phyloP scores from a whole-genome alignment of 1,140 invertebrate species.

The Drosophila ficusphila region DNA sequence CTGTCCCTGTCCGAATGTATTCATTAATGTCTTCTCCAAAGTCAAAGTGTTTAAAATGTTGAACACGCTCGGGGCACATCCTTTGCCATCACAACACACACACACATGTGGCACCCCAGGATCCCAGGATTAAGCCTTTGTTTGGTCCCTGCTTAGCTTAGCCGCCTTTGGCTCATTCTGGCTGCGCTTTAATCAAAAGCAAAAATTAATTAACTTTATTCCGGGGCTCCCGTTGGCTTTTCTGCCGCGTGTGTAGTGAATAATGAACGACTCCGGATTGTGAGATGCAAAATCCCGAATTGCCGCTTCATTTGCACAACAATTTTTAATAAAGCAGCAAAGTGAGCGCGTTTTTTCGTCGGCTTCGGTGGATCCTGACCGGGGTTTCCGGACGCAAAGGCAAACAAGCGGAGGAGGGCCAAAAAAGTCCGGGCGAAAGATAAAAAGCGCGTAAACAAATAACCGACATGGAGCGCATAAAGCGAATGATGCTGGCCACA shows the following conservation, averaged over 20 bases:
- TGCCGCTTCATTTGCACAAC: constrained; percentile 74
- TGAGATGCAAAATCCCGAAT: constrained; percentile 55
- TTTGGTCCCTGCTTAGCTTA: constrained; percentile 17
- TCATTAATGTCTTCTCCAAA: constrained; percentile 76
- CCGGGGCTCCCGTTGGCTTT: background rate
- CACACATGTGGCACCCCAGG: constrained; percentile 14
- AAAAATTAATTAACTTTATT: constrained; percentile 75
- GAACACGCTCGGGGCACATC: constrained; percentile 58
- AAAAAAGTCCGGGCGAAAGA: constrained; percentile 7
- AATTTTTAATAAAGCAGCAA: constrained; percentile 71
- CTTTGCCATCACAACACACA: constrained; percentile 8
- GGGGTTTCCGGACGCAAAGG: background rate
- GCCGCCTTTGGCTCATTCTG: constrained; percentile 25
- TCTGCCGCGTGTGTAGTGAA: constrained; percentile 2
- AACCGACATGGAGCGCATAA: constrained; percentile 39
- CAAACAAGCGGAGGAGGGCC: constrained; percentile 14
- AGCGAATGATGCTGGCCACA: constrained; percentile 57
- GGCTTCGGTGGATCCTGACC: background rate
- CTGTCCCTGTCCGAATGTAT: constrained; percentile 43
- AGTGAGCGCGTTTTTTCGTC: constrained; percentile 21
- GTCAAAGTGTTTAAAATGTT: constrained; percentile 78
- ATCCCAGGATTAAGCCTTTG: constrained; percentile 34
- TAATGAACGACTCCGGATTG: constrained; percentile 31
- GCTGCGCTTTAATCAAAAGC: constrained; percentile 65
- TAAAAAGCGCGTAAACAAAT: constrained; percentile 44